Evolutionary conservation across 2,797 vertebrate genomes (phyloP).

Genomic region (Leucoraja ocellata): DNA sequence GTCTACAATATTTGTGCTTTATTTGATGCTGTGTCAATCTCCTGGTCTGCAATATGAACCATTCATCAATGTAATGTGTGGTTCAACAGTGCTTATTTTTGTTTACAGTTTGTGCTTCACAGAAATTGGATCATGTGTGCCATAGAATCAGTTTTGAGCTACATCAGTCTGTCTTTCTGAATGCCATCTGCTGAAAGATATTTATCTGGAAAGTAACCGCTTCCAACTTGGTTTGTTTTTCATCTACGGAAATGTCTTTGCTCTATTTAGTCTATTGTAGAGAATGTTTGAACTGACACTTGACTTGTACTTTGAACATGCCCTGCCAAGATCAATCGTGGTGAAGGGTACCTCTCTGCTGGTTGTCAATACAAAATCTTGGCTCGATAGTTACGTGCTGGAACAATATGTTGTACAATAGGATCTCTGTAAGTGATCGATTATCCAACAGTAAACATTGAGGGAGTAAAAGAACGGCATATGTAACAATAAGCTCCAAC

Average conservation of each 20-base stretch:
- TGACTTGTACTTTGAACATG: background rate
- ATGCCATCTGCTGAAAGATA: background rate
- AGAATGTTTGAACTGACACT: background rate
- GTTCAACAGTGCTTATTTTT: too few relatives aligned
- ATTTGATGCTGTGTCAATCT: too few relatives aligned
- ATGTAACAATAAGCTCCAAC: background rate
- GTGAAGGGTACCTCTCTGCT: background rate
- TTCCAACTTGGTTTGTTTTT: background rate
- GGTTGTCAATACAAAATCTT: background rate
- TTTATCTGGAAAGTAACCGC: background rate
- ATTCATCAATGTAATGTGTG: too few relatives aligned
- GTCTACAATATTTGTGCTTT: too few relatives aligned
- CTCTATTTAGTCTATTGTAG: background rate
- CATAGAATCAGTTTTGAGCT: too few relatives aligned
- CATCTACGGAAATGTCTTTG: background rate
- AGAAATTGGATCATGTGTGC: too few relatives aligned
- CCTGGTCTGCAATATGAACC: too few relatives aligned
- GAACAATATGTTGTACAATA: background rate
- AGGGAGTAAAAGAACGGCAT: background rate
- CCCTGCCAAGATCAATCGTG: background rate
- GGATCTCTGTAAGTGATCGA: background rate
- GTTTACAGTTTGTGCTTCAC: too few relatives aligned
- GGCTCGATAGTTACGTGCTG: background rate
- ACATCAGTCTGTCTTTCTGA: too few relatives aligned
- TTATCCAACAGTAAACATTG: background rate